These are phyloP conservation scores for Sinonovacula constricta DNA, from an alignment of 1,140 invertebrate genomes.

Conservation along the genomic window DNA sequence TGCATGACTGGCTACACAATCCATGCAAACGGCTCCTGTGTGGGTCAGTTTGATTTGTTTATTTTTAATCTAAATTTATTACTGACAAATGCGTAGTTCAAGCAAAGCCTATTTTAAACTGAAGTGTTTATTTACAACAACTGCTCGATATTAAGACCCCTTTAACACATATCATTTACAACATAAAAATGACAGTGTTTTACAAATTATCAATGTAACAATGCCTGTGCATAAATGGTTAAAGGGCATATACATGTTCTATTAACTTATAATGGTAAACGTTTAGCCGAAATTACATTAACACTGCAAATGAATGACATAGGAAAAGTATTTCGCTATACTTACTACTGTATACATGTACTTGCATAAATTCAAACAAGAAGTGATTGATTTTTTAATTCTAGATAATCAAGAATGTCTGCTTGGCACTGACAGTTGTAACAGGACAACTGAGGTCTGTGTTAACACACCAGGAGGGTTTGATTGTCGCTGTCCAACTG, in stretches of 20 bases:
- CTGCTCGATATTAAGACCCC: no score
- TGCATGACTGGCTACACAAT: not conserved
- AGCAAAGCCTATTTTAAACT: no score
- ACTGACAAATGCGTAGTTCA: no score
- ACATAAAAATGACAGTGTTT: no score
- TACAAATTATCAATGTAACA: no score
- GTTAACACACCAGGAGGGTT: not conserved
- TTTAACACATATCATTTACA: no score
- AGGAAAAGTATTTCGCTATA: not conserved
- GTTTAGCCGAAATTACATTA: not conserved
- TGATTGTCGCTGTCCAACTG: not conserved
- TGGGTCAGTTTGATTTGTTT: not conserved
- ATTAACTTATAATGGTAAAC: not conserved
- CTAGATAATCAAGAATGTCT: not conserved
- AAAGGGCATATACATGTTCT: not conserved
- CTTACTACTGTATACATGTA: not conserved
- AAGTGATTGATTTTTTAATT: no score
- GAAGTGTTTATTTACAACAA: no score
- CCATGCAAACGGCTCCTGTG: not conserved
- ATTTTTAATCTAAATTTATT: no score
- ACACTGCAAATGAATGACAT: not conserved
- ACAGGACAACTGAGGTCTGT: not conserved
- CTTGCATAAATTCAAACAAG: no score
- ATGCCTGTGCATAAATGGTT: not conserved
- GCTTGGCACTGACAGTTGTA: not conserved